phyloP scores from a whole-genome alignment of 2,113 vertebrate species.

The Protobothrops mucrosquamatus region DNA sequence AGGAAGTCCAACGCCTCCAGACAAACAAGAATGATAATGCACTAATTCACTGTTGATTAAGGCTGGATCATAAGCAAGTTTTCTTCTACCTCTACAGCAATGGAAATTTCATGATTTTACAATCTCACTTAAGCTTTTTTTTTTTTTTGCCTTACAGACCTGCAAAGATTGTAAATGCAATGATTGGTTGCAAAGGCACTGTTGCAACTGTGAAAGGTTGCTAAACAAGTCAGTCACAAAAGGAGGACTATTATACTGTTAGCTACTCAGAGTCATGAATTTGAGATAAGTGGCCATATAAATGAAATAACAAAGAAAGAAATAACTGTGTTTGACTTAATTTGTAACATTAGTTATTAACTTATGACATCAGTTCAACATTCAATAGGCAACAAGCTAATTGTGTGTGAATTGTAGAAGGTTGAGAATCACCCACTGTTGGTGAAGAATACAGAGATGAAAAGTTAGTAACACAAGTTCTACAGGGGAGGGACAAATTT shows the following conservation, averaged over 20 bases:
- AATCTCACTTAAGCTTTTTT: background rate
- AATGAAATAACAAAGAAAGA: background rate
- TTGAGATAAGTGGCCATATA: background rate
- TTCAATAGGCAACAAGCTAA: background rate
- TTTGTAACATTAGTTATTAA: background rate
- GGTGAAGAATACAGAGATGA: background rate
- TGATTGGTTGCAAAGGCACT: background rate
- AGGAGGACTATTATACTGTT: background rate
- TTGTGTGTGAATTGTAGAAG: background rate
- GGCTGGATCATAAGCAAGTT: background rate
- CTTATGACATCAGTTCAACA: background rate
- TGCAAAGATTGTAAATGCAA: background rate
- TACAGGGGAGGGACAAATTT: background rate
- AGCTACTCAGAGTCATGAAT: background rate
- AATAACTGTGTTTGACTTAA: background rate
- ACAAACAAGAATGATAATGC: background rate
- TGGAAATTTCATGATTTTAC: background rate
- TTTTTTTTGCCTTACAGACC: background rate
- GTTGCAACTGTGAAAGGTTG: background rate
- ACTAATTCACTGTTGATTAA: background rate
- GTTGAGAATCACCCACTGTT: background rate
- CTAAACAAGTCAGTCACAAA: background rate
- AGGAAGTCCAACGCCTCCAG: background rate
- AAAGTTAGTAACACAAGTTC: background rate
- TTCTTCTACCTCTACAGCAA: background rate